Evolutionary conservation across 2,113 vertebrate genomes (phyloP).

Genomic region (Struthio camelus): DNA sequence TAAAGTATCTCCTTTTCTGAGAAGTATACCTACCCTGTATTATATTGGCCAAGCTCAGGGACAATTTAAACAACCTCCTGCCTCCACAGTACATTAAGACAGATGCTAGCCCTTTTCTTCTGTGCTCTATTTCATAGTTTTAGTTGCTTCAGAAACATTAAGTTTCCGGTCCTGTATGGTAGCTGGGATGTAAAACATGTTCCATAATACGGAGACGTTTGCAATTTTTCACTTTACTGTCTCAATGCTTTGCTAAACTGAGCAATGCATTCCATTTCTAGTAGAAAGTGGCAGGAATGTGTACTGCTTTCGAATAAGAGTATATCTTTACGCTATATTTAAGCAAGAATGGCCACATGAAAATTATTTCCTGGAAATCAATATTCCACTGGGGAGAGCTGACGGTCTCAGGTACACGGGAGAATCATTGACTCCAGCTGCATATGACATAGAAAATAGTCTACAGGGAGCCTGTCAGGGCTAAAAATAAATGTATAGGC

Average conservation of each 20-base stretch:
- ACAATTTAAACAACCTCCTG: slow-evolving; percentile 9
- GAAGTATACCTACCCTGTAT: neutral
- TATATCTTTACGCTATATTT: neutral
- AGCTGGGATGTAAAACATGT: neutral
- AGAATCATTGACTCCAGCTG: slow-evolving; percentile 36
- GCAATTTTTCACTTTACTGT: neutral
- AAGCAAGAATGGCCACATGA: neutral
- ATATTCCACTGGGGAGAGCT: slow-evolving; percentile 7
- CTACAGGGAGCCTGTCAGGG: neutral
- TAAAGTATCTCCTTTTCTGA: neutral
- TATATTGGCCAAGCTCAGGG: neutral
- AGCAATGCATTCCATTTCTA: slow-evolving; percentile 1
- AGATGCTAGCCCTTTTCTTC: slow-evolving; percentile 2
- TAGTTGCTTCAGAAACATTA: neutral
- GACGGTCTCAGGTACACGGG: slow-evolving; percentile 5
- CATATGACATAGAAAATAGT: neutral
- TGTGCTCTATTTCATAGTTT: neutral
- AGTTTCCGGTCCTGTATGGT: neutral
- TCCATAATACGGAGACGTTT: neutral
- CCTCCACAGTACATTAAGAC: neutral
- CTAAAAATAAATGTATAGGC: slow-evolving; percentile 22
- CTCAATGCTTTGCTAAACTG: neutral
- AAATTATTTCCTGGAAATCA: slow-evolving; percentile 55
- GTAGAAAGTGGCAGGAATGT: neutral
- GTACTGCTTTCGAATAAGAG: neutral